Base-by-base conservation (phyloP, 2,888 invertebrate species). In the Acronicta leporina region DNA sequence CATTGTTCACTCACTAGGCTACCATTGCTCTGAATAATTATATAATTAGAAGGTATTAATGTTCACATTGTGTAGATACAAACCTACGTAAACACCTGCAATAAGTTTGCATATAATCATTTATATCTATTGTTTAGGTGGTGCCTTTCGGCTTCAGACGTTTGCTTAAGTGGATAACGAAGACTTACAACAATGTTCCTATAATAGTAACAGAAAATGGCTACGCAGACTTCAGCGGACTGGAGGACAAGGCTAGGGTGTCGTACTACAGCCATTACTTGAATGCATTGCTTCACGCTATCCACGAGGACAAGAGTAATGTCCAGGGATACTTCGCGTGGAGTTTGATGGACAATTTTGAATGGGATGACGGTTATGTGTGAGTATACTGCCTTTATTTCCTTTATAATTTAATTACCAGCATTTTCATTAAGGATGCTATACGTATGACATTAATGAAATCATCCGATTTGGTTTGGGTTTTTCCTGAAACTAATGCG, bases 341-440 rank as follows among this genome's bases (percentile, higher is more conserved):
- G 97, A 97, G 97, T 81, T 88, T 98, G 48, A 96, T 98, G 96
- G 98, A 98, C 84, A 97, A 97, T 84, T 97, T 97, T 85, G 97
- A 98, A 88, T 98, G 97, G 97, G 95, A 95, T 60, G 95, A 95
- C 57, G 98, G 97, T 53, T 98, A 96, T 87, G 95, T 95, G 95
- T 96, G 94, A 96, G 96, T 95, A 75, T 15, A 33, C 11, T 11
- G 5, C 11, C 11, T 33, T 11, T 11, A 33, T 33, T 1, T n/a
- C n/a, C n/a, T n/a, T n/a, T n/a, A n/a, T n/a, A n/a, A n/a, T n/a
- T n/a, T n/a, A n/a, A n/a, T n/a, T n/a, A n/a, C n/a, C n/a, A n/a
- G n/a, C n/a, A n/a, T n/a, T n/a, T n/a, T n/a, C n/a, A n/a, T n/a
- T n/a, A n/a, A n/a, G n/a, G n/a, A n/a, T n/a, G n/a, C n/a, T n/a